These are phyloP conservation scores for Australoheros scitulus DNA, from an alignment of 2,113 vertebrate species.

Conservation along the genomic window DNA sequence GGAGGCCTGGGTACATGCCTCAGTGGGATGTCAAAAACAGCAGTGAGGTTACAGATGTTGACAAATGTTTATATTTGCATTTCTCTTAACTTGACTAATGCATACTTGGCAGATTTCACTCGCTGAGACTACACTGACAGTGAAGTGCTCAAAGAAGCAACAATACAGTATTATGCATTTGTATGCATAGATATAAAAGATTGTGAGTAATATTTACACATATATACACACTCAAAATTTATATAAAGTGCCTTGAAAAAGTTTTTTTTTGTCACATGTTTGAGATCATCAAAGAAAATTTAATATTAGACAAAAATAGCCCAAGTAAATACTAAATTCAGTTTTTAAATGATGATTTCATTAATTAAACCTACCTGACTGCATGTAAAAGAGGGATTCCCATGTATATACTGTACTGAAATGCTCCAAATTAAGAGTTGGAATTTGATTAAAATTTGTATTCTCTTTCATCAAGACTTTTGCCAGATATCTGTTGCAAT, in stretches of 20 bases:
- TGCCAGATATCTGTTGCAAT: no score
- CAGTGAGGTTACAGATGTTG: conserved; percentile 14
- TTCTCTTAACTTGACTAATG: not conserved
- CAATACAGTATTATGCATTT: not conserved
- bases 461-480: no score
- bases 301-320: not conserved
- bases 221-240: no score
- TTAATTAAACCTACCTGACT: not conserved
- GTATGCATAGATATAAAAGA: no score
- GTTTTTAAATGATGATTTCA: not conserved
- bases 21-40: not conserved
- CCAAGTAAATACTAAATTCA: not conserved
- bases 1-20: not conserved
- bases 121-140: not conserved
- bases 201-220: no score
- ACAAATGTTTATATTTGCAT: conserved; percentile 24
- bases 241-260: no score
- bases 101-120: not conserved
- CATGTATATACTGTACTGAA: no score
- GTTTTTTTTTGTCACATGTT: no score
- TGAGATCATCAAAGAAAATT: not conserved
- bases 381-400: not conserved
- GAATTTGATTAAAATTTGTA: no score
- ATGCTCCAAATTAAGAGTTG: no score
- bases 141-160: not conserved